phyloP scores from a whole-genome alignment of 2,888 invertebrate genomes.

The Lordiphosa fenestrarum region DNA sequence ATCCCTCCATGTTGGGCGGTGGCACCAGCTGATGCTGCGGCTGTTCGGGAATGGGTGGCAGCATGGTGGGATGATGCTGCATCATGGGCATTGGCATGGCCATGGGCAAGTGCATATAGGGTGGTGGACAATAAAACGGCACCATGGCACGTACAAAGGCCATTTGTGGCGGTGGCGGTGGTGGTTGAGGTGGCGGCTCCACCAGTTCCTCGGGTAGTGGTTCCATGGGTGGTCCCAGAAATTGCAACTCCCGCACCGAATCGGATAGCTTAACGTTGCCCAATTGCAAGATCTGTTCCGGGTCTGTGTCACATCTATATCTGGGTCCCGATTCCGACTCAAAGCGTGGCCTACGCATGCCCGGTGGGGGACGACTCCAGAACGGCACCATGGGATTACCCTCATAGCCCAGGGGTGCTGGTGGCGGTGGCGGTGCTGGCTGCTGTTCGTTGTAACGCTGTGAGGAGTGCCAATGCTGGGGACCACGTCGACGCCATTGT shows the following conservation, averaged over 20 bases:
- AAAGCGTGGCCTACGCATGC: too few relatives aligned
- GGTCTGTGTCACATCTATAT: not conserved
- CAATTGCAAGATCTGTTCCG: conserved; percentile 1
- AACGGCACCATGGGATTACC: too few relatives aligned
- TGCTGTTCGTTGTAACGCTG: too few relatives aligned
- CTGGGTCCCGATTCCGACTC: too few relatives aligned
- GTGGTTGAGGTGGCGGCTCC: not conserved
- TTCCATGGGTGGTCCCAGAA: conserved; percentile 17
- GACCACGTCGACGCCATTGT: too few relatives aligned
- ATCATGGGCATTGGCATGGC: not conserved
- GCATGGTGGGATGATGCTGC: not conserved
- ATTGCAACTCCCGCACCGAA: conserved; percentile 5
- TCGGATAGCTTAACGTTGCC: not conserved
- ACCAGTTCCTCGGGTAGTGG: not conserved
- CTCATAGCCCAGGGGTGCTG: too few relatives aligned
- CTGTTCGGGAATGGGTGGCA: not conserved
- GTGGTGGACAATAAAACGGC: not conserved
- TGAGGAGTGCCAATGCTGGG: too few relatives aligned
- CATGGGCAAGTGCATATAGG: not conserved
- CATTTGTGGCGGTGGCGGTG: not conserved
- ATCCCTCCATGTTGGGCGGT: too few relatives aligned
- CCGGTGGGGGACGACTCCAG: too few relatives aligned
- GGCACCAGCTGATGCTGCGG: not conserved
- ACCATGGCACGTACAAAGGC: not conserved
- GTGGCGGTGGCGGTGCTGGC: too few relatives aligned